These are phyloP conservation scores for Octonoba sinensis DNA, from an alignment of 2,888 invertebrate genomes.

Conservation along the genomic window DNA sequence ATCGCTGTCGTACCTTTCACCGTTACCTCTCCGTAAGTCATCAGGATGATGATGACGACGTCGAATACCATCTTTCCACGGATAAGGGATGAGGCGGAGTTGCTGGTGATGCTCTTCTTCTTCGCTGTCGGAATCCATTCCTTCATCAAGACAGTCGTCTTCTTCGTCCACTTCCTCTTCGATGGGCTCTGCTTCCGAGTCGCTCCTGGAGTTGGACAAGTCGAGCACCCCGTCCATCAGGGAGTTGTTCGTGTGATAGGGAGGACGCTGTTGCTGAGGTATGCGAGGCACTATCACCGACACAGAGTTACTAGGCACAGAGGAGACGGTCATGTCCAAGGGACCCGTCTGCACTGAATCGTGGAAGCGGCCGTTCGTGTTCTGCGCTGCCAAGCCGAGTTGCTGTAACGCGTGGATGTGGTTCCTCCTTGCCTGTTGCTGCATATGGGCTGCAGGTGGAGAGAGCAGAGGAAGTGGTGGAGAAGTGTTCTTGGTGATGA, in stretches of 20 bases:
- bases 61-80: constrained; percentile 31
- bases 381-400: constrained; percentile 54
- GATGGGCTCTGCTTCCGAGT: constrained; percentile 56
- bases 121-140: constrained; percentile 57
- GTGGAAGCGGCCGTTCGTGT: constrained; percentile 53
- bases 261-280: constrained; percentile 7
- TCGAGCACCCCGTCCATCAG: constrained; percentile 63
- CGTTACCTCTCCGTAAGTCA: constrained; percentile 11
- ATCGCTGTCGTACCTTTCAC: constrained; percentile 45
- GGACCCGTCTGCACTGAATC: constrained; percentile 66
- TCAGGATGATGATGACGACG: constrained; percentile 18
- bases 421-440: constrained; percentile 58
- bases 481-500: constrained; percentile 22
- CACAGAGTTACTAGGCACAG: constrained; percentile 29
- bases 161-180: constrained; percentile 64
- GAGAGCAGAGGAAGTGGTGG: constrained; percentile 9
- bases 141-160: constrained; percentile 59
- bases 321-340: constrained; percentile 65
- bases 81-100: constrained; percentile 9
- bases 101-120: constrained; percentile 28
- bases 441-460: constrained; percentile 39
- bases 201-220: constrained; percentile 63
- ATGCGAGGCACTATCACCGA: constrained; percentile 39
- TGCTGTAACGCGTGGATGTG: constrained; percentile 63
- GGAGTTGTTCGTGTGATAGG: neutral